Percentiles rank a stretch among this genome's conserved stretches.
Conservation (phyloP, 2,113 vertebrate species). For the Psilopogon haemacephalus region DNA sequence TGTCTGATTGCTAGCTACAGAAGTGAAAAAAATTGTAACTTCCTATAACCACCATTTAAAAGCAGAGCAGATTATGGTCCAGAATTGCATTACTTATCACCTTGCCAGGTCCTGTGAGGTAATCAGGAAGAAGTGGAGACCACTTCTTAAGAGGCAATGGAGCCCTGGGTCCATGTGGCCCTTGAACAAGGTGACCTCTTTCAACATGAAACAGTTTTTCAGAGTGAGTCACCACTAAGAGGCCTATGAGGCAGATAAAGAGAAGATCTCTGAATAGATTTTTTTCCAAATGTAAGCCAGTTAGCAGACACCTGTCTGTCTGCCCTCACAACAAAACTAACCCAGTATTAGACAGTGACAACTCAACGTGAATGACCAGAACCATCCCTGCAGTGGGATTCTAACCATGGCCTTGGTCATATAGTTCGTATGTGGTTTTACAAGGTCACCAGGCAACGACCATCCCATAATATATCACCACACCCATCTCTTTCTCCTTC, state of each 20-base stretch:
- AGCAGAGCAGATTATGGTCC: neutral
- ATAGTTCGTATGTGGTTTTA: neutral
- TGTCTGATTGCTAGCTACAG: neutral
- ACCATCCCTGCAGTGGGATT: neutral
- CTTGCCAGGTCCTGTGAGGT: neutral
- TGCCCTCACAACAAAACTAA: neutral
- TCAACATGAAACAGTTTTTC: neutral
- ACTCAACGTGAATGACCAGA: accelerated
- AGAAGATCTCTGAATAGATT: neutral
- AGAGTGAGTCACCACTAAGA: neutral
- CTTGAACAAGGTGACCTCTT: neutral
- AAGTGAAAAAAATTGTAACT: neutral
- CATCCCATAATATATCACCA: neutral
- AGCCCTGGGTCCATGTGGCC: neutral
- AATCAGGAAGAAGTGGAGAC: neutral
- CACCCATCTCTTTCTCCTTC: neutral
- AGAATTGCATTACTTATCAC: neutral
- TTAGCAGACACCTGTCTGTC: neutral
- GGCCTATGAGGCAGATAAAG: neutral
- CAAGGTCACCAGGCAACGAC: neutral
- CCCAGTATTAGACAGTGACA: neutral
- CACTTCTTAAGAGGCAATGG: neutral
- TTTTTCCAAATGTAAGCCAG: neutral
- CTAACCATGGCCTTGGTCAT: neutral
- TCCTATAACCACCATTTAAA: neutral